Percentiles rank a stretch among this genome's conserved stretches.
Evolutionary conservation across 2,888 invertebrate genomes (phyloP).

Genomic region (Yponomeuta cagnagella): DNA sequence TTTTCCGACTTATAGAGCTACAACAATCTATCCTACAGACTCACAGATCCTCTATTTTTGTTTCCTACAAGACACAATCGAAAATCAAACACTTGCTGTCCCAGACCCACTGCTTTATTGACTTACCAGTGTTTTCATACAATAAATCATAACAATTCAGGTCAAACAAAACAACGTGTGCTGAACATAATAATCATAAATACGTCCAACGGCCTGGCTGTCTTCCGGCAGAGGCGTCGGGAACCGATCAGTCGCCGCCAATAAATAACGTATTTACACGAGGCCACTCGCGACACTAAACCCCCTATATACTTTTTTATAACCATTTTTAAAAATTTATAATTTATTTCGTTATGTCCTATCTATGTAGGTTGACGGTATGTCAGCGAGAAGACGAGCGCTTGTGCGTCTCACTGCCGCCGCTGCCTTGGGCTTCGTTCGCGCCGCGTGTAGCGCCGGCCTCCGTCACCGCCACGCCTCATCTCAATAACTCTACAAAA

Average conservation of each 20-base stretch:
- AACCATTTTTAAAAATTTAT: conserved; percentile 66
- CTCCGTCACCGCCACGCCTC: not conserved
- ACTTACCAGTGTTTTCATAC: conserved; percentile 75
- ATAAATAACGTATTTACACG: conserved; percentile 73
- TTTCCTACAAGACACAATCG: conserved; percentile 31
- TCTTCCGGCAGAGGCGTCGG: conserved; percentile 35
- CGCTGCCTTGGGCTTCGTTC: conserved; percentile 1
- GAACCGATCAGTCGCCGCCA: conserved; percentile 57
- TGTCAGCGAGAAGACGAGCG: conserved; percentile 23
- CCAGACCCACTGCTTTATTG: conserved; percentile 76
- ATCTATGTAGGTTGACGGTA: conserved; percentile 66
- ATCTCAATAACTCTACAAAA: conserved; percentile 1
- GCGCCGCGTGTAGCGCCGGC: conserved; percentile 4
- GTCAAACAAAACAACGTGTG: conserved; percentile 74
- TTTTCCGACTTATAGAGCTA: not conserved
- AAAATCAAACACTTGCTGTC: conserved; percentile 69
- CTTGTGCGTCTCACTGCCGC: conserved; percentile 13
- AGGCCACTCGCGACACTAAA: conserved; percentile 52
- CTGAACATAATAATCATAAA: conserved; percentile 68
- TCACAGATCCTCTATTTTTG: not conserved
- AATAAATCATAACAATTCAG: conserved; percentile 75
- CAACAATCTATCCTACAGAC: not conserved
- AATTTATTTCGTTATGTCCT: conserved; percentile 73
- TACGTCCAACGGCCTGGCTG: conserved; percentile 65
- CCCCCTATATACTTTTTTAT: conserved; percentile 51